Conservation (phyloP, 1,140 invertebrate species). For the Stegodyphus mimosarum region DNA sequence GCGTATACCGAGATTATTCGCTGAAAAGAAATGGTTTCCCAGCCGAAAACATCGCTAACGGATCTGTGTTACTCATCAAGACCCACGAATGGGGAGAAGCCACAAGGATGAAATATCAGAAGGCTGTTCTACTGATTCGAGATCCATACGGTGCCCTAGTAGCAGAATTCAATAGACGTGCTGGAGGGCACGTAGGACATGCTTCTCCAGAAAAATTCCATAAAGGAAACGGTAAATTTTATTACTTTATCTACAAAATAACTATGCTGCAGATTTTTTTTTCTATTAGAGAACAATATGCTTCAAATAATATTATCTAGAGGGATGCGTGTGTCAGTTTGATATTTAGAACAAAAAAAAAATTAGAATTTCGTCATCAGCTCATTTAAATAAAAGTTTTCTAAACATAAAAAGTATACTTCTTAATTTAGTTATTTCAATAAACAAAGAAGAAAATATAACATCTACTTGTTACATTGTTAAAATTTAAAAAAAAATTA, state of each 20-base stretch:
- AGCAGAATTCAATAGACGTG: slow-evolving; percentile 79
- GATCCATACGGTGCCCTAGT: slow-evolving; percentile 79
- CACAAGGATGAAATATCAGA: slow-evolving; percentile 74
- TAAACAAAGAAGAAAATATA: too few relatives aligned
- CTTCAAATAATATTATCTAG: neutral
- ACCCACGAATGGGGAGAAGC: slow-evolving; percentile 79
- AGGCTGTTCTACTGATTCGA: slow-evolving; percentile 77
- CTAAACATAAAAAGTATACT: too few relatives aligned
- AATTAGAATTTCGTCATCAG: too few relatives aligned
- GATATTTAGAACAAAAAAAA: too few relatives aligned
- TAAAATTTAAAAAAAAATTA: too few relatives aligned
- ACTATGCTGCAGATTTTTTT: too few relatives aligned
- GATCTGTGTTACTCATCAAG: slow-evolving; percentile 81
- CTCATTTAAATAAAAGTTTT: too few relatives aligned
- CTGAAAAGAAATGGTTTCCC: slow-evolving; percentile 81
- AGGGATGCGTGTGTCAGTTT: too few relatives aligned
- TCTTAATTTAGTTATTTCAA: too few relatives aligned
- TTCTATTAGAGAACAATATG: neutral
- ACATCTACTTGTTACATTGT: too few relatives aligned
- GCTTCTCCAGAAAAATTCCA: slow-evolving; percentile 76
- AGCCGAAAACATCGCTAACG: slow-evolving; percentile 79
- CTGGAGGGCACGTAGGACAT: slow-evolving; percentile 78
- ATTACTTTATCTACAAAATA: neutral
- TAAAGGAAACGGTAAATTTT: slow-evolving; percentile 73
- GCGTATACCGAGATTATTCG: slow-evolving; percentile 82